Base-by-base conservation (phyloP, 1,140 invertebrate genomes). In the Chrysoperla carnea region DNA sequence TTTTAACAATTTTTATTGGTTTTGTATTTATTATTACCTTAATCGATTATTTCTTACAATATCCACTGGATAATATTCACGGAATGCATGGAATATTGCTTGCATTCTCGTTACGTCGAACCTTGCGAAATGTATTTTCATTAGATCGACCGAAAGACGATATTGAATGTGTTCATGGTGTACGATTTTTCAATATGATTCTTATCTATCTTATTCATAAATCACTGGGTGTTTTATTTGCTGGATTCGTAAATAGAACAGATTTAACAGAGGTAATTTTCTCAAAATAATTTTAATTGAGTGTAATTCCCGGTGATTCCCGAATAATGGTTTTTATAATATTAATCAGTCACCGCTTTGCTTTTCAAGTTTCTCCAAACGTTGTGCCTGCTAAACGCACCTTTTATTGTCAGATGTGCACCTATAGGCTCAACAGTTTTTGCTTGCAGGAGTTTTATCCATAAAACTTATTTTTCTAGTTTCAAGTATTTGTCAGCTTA, bases 141-240 rank as follows among this genome's bases (percentile, higher is more conserved):
- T 41, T 74, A 29, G 63, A 75, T 36, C 54, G 70, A 28, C 53
- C 62, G 2, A 52, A 68, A 3, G 68, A 70, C n/a, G 73, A 76
- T 48, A 73, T 81, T 23, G 67, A 68, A 37, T 69, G 70, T 3
- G 61, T 81, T 4, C 79, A 84, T 52, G 78, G 76, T 1, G 68
- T 81, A 9, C 61, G 80, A 53, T 72, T 73, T 11, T 46, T 82
- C 2, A 82, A 81, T 49, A 77, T 77, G 5, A 39, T 76, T 1
- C 67, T 76, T 49, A 53, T 84, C 29, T 52, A 81, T 6, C 17
- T 77, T 1, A 70, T 75, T 1, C 81, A 84, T 48, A 83, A 83
- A 52, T 77, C 76, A 3, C 75, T 84, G 73, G 76, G 78, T 0
- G 52, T 79, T 45, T 77, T 81, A 29, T 82, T 76, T 50, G 71